These are phyloP conservation scores for Heliornis fulica DNA, from an alignment of 2,113 vertebrate species.

Conservation along the genomic window DNA sequence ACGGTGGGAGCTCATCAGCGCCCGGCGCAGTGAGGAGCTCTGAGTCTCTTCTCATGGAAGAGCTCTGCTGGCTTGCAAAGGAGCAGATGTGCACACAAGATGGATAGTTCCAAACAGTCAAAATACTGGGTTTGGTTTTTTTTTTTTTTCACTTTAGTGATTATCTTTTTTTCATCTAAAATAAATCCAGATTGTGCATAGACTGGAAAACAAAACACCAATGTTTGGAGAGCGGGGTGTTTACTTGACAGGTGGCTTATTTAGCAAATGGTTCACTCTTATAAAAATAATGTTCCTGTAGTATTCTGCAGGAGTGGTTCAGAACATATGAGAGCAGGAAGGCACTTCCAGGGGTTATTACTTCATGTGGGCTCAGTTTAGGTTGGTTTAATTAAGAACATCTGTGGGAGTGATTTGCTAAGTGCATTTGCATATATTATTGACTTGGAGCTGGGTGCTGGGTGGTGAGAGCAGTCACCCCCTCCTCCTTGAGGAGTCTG, in stretches of 20 bases:
- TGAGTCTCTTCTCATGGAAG: neutral
- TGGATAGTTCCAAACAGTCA: conserved; percentile 33
- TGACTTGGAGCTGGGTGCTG: neutral
- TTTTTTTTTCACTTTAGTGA: neutral
- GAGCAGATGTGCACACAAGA: conserved; percentile 60
- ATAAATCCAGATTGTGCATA: conserved; percentile 59
- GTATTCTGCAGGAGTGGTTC: neutral
- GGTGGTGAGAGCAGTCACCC: rapidly evolving
- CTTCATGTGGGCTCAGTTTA: neutral
- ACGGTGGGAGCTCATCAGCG: conserved; percentile 18
- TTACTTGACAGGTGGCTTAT: conserved; percentile 58
- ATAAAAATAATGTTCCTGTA: conserved; percentile 1
- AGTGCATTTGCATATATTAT: neutral
- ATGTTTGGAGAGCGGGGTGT: conserved; percentile 47
- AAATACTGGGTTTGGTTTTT: neutral
- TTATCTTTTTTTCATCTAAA: conserved; percentile 48
- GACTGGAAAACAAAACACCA: conserved; percentile 49
- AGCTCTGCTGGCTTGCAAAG: conserved; percentile 16
- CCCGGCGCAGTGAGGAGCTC: neutral
- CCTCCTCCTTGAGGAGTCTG: neutral
- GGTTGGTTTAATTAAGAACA: conserved; percentile 27
- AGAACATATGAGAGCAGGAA: conserved; percentile 1
- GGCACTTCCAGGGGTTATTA: neutral
- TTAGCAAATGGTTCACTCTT: conserved; percentile 14
- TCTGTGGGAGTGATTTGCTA: neutral